Base-by-base conservation (phyloP, 1,140 invertebrate species). In the Neodiprion lecontei region DNA sequence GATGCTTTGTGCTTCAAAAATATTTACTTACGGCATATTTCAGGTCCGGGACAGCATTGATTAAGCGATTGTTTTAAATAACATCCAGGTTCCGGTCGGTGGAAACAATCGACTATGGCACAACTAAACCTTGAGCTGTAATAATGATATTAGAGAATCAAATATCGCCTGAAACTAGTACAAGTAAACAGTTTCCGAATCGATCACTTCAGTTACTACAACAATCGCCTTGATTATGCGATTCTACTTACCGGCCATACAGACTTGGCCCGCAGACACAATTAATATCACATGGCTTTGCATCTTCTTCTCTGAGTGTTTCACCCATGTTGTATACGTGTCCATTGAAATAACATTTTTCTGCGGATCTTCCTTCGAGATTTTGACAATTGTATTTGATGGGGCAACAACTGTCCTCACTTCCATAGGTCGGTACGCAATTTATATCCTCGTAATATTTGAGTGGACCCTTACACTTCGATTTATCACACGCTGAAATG, bases 11-110 rank as follows among this genome's bases (percentile, higher is more conserved):
- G 11, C 9, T 61, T 17, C 53, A 9, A 53, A 72, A 12, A 4
- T 70, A 69, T 74, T 23, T 73, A 82, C 83, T 83, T 71, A 86
- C 84, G 77, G 71, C 84, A 86, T 28, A 80, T 67, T 66, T 61
- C 1, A 48, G 71, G 12, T 12, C 17, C 69, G 0, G 72, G 53
- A 69, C 85, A 86, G 61, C 85, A 86, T 0, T 50, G 0, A 9
- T 21, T 21, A 5, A 28, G 23, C 0, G 9, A 40, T 0, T 70
- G 1, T 70, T 11, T 78, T 2, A 0, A 0, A 17, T 78, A 84
- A 70, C 85, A 86, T 21, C 72, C 76, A 12, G 53, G 12, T 0
- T 12, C 28, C 9, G 9, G n/a, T 7, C 7, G 1, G 1, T 10
- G 0, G 17, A 74, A 72, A 67, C 84, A 85, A 40, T 84, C 83